phyloP scores from a whole-genome alignment of 2,113 vertebrate species.

The Melanerpes aurifrons region DNA sequence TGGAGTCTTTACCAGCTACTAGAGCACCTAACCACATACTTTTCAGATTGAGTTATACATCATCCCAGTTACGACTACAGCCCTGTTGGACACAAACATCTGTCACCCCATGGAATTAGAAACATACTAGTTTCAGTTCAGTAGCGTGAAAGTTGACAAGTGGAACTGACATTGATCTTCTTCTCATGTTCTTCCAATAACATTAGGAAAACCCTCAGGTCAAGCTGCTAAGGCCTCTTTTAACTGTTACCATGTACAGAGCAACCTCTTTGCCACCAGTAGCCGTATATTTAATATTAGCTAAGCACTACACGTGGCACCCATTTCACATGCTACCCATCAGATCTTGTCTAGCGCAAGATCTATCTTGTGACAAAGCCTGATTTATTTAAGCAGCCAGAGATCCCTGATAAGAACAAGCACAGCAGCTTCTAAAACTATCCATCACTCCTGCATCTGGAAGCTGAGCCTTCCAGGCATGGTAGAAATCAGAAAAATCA shows the following conservation, averaged over 20 bases:
- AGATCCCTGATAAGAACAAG: neutral
- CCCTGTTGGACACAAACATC: neutral
- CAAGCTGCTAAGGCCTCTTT: neutral
- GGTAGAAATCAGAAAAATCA: neutral
- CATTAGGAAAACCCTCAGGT: neutral
- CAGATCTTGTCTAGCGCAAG: neutral
- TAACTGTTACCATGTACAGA: neutral
- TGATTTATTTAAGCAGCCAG: neutral
- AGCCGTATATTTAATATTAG: neutral
- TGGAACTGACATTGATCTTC: neutral
- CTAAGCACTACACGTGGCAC: conserved; percentile 9
- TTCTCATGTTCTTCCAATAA: neutral
- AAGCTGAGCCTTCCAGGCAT: conserved; percentile 6
- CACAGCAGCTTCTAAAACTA: neutral
- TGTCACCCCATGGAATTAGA: fast-evolving
- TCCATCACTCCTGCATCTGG: neutral
- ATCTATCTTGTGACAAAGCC: neutral
- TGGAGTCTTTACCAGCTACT: neutral
- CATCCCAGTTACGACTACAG: neutral
- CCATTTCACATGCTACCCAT: neutral
- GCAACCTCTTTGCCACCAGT: neutral
- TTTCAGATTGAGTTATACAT: neutral
- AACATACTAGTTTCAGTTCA: neutral
- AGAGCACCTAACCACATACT: neutral
- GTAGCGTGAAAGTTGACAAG: neutral